These are phyloP conservation scores for Chrysaora quinquecirrha DNA, from an alignment of 30 jellyfish, hydroid and myxozoan species.

Conservation along the genomic window DNA sequence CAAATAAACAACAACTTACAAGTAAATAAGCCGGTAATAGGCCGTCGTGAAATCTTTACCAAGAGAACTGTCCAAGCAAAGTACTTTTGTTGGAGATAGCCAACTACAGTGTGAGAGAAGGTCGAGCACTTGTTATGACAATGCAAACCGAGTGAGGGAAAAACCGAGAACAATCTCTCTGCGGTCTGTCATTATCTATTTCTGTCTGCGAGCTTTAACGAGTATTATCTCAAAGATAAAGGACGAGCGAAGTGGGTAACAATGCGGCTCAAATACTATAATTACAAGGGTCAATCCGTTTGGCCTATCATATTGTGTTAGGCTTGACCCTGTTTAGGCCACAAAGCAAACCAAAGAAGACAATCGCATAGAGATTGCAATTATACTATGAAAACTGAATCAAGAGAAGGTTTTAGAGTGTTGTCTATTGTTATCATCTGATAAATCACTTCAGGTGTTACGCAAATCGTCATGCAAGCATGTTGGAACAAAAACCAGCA, in stretches of 20 bases:
- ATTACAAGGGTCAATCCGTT: constrained; percentile 77
- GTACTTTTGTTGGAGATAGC: background rate
- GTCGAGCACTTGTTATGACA: constrained; percentile 29
- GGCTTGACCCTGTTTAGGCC: constrained; percentile 69
- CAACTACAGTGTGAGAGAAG: background rate
- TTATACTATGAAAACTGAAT: background rate
- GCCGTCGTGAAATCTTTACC: background rate
- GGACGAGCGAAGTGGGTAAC: constrained; percentile 68
- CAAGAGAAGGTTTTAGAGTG: background rate
- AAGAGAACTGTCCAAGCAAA: background rate
- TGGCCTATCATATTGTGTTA: constrained; percentile 62
- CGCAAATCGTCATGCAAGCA: background rate
- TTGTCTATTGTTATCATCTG: background rate
- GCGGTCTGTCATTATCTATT: constrained; percentile 75
- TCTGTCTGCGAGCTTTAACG: constrained; percentile 78
- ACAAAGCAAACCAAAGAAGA: constrained; percentile 52
- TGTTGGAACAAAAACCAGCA: background rate
- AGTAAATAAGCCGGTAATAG: background rate
- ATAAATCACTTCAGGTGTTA: background rate
- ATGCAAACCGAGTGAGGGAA: constrained; percentile 20
- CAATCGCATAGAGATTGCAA: constrained; percentile 36
- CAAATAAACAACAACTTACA: constrained; percentile 2
- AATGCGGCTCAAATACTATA: constrained; percentile 67
- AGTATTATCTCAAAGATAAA: constrained; percentile 69
- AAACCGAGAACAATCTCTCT: constrained; percentile 54